Conservation (phyloP, 2,797 vertebrate species). For the Sebastes hubbsi region DNA sequence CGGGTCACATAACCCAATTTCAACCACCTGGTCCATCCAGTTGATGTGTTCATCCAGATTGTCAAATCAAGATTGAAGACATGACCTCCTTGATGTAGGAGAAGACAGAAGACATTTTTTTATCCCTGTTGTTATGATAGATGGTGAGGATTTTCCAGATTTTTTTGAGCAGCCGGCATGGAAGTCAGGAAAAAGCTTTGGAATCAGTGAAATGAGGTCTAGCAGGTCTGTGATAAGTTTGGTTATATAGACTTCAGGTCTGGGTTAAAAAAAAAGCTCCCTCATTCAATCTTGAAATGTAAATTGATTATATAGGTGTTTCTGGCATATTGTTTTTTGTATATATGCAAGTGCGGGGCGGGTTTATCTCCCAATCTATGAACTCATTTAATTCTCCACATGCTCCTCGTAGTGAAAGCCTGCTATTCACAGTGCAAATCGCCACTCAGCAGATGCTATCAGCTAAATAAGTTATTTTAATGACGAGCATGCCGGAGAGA, state of each 20-base stretch:
- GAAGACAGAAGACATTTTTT: background rate
- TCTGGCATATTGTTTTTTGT: background rate
- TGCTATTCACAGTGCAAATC: constrained; percentile 43
- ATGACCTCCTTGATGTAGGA: background rate
- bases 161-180: background rate
- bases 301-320: background rate
- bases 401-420: constrained; percentile 16
- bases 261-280: background rate
- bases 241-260: background rate
- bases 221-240: background rate
- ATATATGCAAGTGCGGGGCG: background rate
- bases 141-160: background rate
- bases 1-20: background rate
- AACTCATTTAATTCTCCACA: constrained; percentile 7
- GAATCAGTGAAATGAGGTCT: background rate
- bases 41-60: background rate
- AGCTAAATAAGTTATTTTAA: constrained; percentile 65
- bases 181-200: background rate
- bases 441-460: constrained; percentile 59
- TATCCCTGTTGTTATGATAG: background rate
- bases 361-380: background rate
- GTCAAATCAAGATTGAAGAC: background rate
- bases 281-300: background rate
- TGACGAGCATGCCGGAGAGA: constrained; percentile 39
- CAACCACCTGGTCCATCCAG: background rate